phyloP scores from a whole-genome alignment of 2,797 vertebrate species.

The Melanitta fusca region DNA sequence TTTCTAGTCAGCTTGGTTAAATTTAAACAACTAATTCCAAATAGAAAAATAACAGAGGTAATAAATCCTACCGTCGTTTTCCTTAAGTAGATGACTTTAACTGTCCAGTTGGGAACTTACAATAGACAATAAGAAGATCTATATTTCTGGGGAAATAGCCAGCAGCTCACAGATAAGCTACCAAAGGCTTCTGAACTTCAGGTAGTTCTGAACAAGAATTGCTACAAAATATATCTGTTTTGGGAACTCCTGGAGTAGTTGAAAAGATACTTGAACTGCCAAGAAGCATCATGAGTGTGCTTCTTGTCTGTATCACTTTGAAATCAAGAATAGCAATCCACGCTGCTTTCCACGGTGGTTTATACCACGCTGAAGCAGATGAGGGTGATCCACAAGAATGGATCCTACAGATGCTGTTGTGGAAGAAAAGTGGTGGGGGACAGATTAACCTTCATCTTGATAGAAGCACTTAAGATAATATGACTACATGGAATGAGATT shows the following conservation, averaged over 20 bases:
- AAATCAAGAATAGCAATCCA: neutral
- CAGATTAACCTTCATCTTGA: neutral
- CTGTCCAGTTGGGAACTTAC: neutral
- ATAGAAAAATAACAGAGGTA: neutral
- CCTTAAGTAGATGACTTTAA: neutral
- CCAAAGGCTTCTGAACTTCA: neutral
- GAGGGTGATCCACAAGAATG: neutral
- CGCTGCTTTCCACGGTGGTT: neutral
- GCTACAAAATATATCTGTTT: neutral
- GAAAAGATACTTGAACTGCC: neutral
- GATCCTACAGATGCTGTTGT: neutral
- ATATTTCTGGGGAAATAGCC: neutral
- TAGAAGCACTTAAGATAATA: neutral
- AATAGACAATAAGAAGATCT: neutral
- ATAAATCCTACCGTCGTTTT: neutral
- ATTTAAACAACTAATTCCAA: neutral
- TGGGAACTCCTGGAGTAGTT: neutral
- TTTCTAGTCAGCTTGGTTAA: neutral
- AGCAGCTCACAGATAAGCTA: neutral
- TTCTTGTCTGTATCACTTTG: neutral
- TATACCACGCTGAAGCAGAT: neutral
- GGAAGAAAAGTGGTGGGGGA: neutral
- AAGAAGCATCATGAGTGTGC: neutral
- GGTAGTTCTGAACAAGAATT: neutral
- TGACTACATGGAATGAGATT: neutral